These are phyloP conservation scores for Trididemnum miniatum DNA, from an alignment of 23 tunicate species.

Conservation along the genomic window DNA sequence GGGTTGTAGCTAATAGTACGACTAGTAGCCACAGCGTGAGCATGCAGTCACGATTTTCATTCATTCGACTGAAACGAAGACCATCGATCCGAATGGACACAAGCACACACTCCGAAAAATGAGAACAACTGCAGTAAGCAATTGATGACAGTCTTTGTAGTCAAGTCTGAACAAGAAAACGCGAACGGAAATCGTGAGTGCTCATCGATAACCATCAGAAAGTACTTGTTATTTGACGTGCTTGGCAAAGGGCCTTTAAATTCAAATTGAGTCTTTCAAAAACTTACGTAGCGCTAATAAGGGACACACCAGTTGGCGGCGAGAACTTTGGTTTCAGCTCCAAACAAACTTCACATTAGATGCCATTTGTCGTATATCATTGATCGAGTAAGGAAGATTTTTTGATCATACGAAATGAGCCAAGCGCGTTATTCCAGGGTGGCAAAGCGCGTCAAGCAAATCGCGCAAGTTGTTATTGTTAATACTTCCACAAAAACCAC, in stretches of 20 bases:
- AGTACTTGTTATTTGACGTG: background rate
- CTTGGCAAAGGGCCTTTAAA: background rate
- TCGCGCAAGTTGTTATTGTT: background rate
- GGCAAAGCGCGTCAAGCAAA: background rate
- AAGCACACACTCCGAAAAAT: background rate
- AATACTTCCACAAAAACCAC: background rate
- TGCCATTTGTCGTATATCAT: background rate
- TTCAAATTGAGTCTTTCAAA: background rate
- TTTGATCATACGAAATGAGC: background rate
- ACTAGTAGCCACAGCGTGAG: no score
- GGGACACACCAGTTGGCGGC: background rate
- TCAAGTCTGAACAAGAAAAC: background rate
- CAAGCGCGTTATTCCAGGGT: background rate
- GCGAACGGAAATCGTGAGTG: background rate
- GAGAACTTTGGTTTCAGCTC: no score
- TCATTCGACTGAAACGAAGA: no score
- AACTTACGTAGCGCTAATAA: background rate
- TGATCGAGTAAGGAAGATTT: background rate
- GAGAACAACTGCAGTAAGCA: background rate
- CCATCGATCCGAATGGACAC: no score
- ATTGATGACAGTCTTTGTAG: background rate
- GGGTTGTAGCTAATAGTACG: no score
- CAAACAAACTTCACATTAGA: background rate
- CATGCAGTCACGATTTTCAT: no score
- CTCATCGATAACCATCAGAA: background rate